Evolutionary conservation across 1,140 invertebrate genomes (phyloP), one percentile per base, ranked within the genome.

Genomic region (Drosophila watanabei): DNA sequence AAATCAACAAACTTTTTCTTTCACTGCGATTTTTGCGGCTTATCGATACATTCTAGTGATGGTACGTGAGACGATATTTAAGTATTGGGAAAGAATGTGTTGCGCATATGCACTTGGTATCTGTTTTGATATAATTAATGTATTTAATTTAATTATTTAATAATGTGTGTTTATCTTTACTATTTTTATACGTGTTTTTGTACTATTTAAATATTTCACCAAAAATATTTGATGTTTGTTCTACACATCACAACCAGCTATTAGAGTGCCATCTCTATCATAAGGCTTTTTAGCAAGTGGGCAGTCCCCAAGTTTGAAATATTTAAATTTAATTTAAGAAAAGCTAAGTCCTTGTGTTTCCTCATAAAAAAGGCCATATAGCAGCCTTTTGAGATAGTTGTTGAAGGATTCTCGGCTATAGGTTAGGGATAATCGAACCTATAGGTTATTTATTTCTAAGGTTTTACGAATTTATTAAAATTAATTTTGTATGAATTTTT

Each of bases 1-100:
- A 57, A 56, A 57, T 39, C 54, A 57, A 57, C 54, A 57, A 57
- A 39, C 54, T 57, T 56, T 56, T 56, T 56, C 54, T 57, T 57
- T 57, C 54, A 24, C 54, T 57, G 54, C 54, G 20, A 57, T 20
- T 39, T 56, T 56, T 56, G 52, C 52, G 52, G 52, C 33, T 56
- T 37, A 57, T 57, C 54, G 54, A 57, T 57, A 39, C 5, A 57
- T 39, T 24, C 9, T 39, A 1, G 35, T 28, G 54, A 28, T 39
- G 35, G 37, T 24, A 16, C 20, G 35, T 39, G 14, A 39, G 20
- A 39, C 35, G 54, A 39, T 57, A 39, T n/a, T 11, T n/a, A 2
- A 39, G 35, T 39, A 16, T 39, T 57, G 18, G 6, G 6, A 52
- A 52, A 18, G 16, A 32, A 30, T 11, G 2, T 28, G 8, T 28